Evolutionary conservation across 2,113 vertebrate species (phyloP).

Genomic region (Loxodonta africana): DNA sequence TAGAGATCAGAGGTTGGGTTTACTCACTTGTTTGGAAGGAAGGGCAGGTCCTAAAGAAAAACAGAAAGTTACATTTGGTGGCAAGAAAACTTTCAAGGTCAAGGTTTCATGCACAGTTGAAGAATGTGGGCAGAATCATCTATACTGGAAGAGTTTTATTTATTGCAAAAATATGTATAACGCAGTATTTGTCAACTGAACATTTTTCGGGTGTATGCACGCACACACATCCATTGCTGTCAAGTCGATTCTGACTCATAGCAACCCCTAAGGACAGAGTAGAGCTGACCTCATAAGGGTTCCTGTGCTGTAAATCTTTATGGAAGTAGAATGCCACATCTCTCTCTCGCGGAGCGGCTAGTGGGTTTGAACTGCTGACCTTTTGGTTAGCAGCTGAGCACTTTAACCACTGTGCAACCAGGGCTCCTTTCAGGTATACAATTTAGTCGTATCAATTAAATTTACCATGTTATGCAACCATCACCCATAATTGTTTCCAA

Average conservation of each 20-base stretch:
- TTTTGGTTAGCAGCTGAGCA: neutral
- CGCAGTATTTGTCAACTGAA: neutral
- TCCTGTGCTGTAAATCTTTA: neutral
- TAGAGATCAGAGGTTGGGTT: constrained; percentile 8
- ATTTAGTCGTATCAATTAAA: neutral
- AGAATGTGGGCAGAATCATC: neutral
- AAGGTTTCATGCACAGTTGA: neutral
- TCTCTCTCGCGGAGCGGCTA: neutral
- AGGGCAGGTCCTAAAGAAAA: constrained; percentile 58
- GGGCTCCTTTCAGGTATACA: neutral
- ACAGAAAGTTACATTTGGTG: constrained; percentile 48
- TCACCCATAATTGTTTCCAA: neutral
- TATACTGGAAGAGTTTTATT: neutral
- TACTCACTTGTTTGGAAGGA: constrained; percentile 51
- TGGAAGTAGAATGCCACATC: neutral
- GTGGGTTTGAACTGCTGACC: neutral
- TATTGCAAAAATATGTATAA: neutral
- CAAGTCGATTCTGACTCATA: neutral
- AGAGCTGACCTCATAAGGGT: neutral
- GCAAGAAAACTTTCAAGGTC: constrained; percentile 32
- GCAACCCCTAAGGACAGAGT: neutral
- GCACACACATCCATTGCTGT: neutral
- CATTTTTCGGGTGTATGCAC: neutral
- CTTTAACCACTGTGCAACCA: neutral
- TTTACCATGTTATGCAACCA: neutral